These are phyloP conservation scores for Balearica regulorum DNA, from an alignment of 2,797 vertebrate species.

Conservation along the genomic window DNA sequence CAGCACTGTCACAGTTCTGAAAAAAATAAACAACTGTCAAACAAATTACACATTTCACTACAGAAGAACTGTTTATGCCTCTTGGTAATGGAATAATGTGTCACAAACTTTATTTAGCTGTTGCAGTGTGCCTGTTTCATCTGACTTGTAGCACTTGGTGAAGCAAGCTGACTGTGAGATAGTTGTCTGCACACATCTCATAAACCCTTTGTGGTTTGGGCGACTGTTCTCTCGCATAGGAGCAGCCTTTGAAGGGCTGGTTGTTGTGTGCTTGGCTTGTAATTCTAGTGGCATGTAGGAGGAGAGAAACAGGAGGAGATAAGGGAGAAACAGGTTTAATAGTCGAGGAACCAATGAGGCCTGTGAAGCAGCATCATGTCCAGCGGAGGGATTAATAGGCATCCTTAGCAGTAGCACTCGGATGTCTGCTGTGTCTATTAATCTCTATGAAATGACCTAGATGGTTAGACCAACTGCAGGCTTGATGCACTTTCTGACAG, in stretches of 20 bases:
- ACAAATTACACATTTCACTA: neutral
- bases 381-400: neutral
- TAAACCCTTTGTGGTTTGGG: neutral
- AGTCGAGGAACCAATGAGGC: neutral
- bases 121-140: neutral
- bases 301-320: neutral
- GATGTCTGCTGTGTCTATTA: neutral
- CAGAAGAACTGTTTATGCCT: neutral
- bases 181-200: neutral
- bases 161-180: neutral
- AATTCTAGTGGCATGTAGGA: neutral
- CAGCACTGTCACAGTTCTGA: neutral
- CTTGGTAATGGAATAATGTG: neutral
- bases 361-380: neutral
- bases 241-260: neutral
- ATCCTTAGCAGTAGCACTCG: neutral
- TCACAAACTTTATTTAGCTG: conserved; percentile 38
- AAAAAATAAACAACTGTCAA: neutral
- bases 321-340: neutral
- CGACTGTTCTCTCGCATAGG: neutral
- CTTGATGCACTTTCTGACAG: neutral
- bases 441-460: neutral
- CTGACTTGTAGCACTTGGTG: neutral
- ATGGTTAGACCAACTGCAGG: neutral
- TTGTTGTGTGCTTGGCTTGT: neutral